phyloP scores from a whole-genome alignment of 2,113 vertebrate genomes.

The Bothrops jararaca region DNA sequence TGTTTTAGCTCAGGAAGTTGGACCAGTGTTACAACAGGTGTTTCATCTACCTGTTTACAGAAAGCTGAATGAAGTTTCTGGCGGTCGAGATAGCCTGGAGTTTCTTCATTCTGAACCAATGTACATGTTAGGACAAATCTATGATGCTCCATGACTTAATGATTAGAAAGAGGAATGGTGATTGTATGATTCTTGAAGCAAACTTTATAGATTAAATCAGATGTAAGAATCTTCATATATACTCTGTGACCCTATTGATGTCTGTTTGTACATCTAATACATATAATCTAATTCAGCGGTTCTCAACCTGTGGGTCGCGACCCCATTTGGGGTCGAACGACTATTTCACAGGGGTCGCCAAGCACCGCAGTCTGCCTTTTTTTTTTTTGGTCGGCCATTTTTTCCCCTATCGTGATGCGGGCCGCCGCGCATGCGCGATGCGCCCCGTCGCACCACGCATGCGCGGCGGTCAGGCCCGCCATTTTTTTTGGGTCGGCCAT shows the following conservation, averaged over 20 bases:
- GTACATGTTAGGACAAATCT: background rate
- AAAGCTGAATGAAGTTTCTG: background rate
- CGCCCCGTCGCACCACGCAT: too few species aligned
- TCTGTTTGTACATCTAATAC: background rate
- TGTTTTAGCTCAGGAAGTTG: background rate
- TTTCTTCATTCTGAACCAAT: background rate
- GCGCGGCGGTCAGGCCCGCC: too few species aligned
- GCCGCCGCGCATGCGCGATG: too few species aligned
- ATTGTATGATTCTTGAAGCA: background rate
- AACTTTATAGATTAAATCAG: background rate
- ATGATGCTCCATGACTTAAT: background rate
- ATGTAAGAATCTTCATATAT: background rate
- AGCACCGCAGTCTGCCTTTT: too few species aligned
- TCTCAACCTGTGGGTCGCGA: too few species aligned
- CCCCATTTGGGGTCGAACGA: too few species aligned
- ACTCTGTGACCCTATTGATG: background rate
- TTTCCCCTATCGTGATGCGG: too few species aligned
- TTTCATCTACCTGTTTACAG: conserved; percentile 6
- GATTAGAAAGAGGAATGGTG: background rate
- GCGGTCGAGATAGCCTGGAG: background rate
- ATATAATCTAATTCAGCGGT: background rate
- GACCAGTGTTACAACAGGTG: background rate
- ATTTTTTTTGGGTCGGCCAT: too few species aligned
- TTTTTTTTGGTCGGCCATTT: too few species aligned
- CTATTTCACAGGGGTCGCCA: too few species aligned